Evolutionary conservation across 2,113 vertebrate species (phyloP), one percentile per base, ranked within the genome.

Genomic region (Formicarius rufipectus): DNA sequence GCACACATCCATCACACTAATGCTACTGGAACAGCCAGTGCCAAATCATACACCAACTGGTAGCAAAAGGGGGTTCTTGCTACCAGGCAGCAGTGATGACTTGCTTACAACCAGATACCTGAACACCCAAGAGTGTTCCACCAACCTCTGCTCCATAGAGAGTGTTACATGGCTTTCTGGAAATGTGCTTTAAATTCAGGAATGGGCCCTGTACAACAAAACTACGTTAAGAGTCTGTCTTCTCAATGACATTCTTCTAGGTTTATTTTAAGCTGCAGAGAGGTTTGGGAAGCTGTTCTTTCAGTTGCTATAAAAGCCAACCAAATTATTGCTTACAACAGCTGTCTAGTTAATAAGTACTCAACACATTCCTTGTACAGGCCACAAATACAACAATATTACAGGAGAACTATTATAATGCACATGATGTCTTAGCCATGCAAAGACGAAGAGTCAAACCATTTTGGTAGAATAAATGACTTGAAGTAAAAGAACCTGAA

Each of bases 91-190:
- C 27, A 23, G 42, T 10, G 45, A n/a, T 2, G 2, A n/a, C 33
- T 45, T 58, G 27, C 68, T 91, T 56, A 72, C 33, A 39, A 45
- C 53, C 40, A 82, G 42, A 40, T 47, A 31, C 0, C 1, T 22
- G 17, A 47, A 31, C 0, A 0, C 44, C 39, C 31, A 25, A 2
- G 4, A 59, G 39, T 44, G 31, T n/a, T n/a, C n/a, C n/a, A n/a
- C n/a, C 21, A 31, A 62, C 13, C n/a, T 44, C 59, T 69, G 37
- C 45, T 78, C 59, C 35, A 40, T 3, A 23, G 7, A 13, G 12
- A 3, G 19, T 18, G 17, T 17, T 28, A 35, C 0, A 0, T 18
- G 45, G 40, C 64, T 44, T 39, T 78, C 75, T 71, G 27, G 40
- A 82, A 77, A 18, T 6, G 12, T 12, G 15, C 15, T 25, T 58